These are phyloP conservation scores for Lepidurus packardi DNA, from an alignment of 1,140 invertebrate species.

Conservation along the genomic window DNA sequence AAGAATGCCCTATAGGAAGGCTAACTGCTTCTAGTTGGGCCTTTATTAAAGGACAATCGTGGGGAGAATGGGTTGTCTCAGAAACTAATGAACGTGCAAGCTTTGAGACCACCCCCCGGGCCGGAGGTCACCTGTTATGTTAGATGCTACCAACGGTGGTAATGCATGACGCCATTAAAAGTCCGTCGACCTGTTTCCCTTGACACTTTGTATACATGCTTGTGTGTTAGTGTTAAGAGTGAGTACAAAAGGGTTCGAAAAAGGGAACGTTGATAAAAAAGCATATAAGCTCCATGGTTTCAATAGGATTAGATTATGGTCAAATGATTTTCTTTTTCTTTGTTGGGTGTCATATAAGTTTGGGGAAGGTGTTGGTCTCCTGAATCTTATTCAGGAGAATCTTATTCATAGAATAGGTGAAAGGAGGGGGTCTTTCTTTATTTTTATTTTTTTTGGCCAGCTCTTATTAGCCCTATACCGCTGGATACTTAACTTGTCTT, in stretches of 20 bases:
- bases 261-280: not conserved
- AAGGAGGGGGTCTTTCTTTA: not conserved
- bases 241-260: not conserved
- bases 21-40: not conserved
- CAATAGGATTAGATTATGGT: not conserved
- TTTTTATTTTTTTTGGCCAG: not conserved
- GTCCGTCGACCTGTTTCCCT: constrained; percentile 1
- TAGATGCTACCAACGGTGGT: not conserved
- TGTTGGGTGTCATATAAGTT: not conserved
- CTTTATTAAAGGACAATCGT: not conserved
- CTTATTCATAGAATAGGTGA: not conserved
- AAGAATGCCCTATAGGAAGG: constrained; percentile 1
- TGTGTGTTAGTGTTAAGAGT: too few relatives aligned
- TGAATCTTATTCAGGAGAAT: too few relatives aligned
- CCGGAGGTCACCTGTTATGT: not conserved
- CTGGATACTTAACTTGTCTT: constrained; percentile 1
- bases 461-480: constrained; percentile 1
- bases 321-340: not conserved
- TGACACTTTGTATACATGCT: not conserved
- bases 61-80: not conserved
- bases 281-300: not conserved
- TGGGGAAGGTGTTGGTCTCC: not conserved
- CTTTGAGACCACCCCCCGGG: not conserved
- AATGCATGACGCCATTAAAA: not conserved
- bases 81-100: not conserved